Percentiles rank a stretch among this genome's conserved stretches.
Conservation (phyloP, 2,888 invertebrate species). For the Euplagia quadripunctaria region DNA sequence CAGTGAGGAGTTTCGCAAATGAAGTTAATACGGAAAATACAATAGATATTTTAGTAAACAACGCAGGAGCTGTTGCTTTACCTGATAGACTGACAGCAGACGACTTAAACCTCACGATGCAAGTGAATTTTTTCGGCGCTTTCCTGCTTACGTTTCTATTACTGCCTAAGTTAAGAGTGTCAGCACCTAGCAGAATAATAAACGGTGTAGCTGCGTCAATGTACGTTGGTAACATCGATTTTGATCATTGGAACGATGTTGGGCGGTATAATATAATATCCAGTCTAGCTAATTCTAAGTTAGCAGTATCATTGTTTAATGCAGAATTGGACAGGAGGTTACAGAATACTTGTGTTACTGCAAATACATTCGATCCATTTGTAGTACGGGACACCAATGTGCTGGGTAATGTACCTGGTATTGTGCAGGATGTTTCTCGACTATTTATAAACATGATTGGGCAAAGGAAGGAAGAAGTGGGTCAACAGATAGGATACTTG, state of each 20-base stretch:
- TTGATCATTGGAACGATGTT: slow-evolving; percentile 74
- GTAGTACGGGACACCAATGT: slow-evolving; percentile 73
- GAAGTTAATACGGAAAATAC: slow-evolving; percentile 72
- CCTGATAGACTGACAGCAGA: slow-evolving; percentile 86
- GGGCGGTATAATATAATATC: slow-evolving; percentile 66
- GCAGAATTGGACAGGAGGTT: slow-evolving; percentile 86
- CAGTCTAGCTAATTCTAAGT: slow-evolving; percentile 80
- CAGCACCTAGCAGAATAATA: slow-evolving; percentile 88
- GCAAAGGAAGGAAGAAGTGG: slow-evolving; percentile 72
- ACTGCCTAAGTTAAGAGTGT: slow-evolving; percentile 81
- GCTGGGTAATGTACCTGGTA: slow-evolving; percentile 61
- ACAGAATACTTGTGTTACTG: slow-evolving; percentile 87
- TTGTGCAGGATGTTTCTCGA: slow-evolving; percentile 57
- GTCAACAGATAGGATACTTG: slow-evolving; percentile 69
- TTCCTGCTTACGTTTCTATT: slow-evolving; percentile 91
- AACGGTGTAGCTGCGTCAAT: slow-evolving; percentile 89
- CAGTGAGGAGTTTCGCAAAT: slow-evolving; percentile 85
- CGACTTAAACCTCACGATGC: slow-evolving; percentile 89
- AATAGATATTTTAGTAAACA: slow-evolving; percentile 87
- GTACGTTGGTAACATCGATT: slow-evolving; percentile 76
- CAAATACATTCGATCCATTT: slow-evolving; percentile 88
- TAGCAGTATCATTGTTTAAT: slow-evolving; percentile 89
- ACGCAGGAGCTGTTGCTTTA: slow-evolving; percentile 85
- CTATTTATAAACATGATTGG: slow-evolving; percentile 69
- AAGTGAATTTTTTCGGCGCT: slow-evolving; percentile 91